phyloP scores from a whole-genome alignment of 2,113 vertebrate genomes.

The Hystrix cristata region DNA sequence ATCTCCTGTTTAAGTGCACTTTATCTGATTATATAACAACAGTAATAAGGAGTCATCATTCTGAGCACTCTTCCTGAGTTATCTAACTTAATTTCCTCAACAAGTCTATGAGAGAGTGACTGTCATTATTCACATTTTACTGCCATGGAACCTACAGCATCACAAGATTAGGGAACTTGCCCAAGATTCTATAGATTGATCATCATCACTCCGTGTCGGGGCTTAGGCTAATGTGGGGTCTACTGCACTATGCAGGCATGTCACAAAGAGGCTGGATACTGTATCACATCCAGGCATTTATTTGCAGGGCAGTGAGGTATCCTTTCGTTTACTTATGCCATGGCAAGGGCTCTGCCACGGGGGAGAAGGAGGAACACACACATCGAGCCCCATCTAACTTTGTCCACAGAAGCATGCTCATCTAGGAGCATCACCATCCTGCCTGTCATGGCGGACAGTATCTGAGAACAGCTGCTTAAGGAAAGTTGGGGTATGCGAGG shows the following conservation, averaged over 20 bases:
- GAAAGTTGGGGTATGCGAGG: neutral
- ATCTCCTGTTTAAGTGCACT: neutral
- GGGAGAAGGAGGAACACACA: neutral
- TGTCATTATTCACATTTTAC: neutral
- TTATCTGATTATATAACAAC: neutral
- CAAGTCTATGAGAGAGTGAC: neutral
- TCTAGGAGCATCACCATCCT: neutral
- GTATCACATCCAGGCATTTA: neutral
- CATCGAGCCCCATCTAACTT: neutral
- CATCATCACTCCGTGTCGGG: neutral
- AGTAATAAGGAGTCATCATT: no score
- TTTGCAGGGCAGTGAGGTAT: neutral
- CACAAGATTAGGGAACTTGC: accelerated
- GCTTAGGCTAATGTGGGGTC: neutral
- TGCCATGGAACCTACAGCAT: neutral
- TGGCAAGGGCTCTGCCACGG: neutral
- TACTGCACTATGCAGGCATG: neutral
- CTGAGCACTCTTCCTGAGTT: neutral
- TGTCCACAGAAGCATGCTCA: neutral
- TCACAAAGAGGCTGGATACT: neutral
- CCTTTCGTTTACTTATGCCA: neutral
- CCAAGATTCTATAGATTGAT: neutral
- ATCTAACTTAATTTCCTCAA: neutral
- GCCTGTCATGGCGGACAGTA: neutral
- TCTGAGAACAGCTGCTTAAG: neutral